These are phyloP conservation scores for Drosophila recens DNA, from an alignment of 2,888 invertebrate species.

Conservation along the genomic window DNA sequence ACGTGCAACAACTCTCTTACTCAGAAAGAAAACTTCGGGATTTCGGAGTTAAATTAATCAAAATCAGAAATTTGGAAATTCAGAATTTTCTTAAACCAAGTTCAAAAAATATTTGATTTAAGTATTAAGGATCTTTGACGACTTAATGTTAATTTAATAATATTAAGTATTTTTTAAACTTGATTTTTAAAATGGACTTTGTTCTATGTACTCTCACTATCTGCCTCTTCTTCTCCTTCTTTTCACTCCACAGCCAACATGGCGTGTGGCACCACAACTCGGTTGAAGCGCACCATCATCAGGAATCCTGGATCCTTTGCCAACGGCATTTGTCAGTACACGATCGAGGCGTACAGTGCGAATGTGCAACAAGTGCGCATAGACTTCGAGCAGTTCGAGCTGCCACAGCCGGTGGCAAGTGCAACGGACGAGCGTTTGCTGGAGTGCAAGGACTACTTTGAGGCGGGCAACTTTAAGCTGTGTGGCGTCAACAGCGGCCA, in stretches of 20 bases:
- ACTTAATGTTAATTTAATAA: no score
- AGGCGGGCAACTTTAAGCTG: conserved; percentile 81
- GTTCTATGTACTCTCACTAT: neutral
- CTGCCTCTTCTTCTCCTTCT: neutral
- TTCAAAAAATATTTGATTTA: no score
- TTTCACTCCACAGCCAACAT: conserved; percentile 73
- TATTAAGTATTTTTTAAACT: no score
- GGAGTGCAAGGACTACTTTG: conserved; percentile 77
- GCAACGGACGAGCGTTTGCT: conserved; percentile 44
- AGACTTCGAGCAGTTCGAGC: conserved; percentile 80
- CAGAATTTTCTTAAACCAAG: no score
- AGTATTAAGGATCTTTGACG: no score
- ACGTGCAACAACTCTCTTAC: conserved; percentile 36
- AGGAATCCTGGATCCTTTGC: conserved; percentile 72
- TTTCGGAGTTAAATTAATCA: no score
- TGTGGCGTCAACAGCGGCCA: conserved; percentile 89
- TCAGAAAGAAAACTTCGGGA: no score
- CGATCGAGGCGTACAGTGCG: conserved; percentile 79
- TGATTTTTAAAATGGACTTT: no score
- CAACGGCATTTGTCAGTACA: conserved; percentile 72
- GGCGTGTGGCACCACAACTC: conserved; percentile 77
- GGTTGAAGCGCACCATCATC: conserved; percentile 82
- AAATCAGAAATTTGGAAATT: no score
- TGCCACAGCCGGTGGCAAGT: conserved; percentile 68
- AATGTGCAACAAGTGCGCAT: conserved; percentile 84